Evolutionary conservation across 2,113 vertebrate genomes (phyloP), one percentile per base, ranked within the genome.

Genomic region (Nesospiza acunhae): DNA sequence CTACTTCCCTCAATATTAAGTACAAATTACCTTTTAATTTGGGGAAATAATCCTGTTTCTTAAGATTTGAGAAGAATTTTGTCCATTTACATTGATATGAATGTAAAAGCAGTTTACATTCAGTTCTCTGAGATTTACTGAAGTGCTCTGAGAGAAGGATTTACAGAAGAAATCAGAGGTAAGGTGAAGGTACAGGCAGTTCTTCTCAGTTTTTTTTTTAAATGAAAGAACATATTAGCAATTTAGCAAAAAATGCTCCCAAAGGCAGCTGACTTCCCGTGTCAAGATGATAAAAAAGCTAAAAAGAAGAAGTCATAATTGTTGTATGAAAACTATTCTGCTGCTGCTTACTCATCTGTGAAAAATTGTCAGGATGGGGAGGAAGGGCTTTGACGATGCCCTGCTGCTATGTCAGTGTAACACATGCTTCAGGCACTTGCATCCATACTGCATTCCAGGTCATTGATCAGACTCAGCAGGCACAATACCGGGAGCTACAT

Each of bases 271-370:
- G 84, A 60, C 87, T 94, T 90, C 60, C 74, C 55, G 49, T 94
- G 96, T 97, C 98, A 97, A 87, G 94, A 90, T 77, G 91, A 97
- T 96, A 72, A 93, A 96, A 94, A 72, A 94, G 89, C 96, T 64
- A 84, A 52, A 90, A 97, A 94, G 97, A 96, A 93, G 98, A 97
- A 96, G 94, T 97, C 58, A 26, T 97, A 97, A 96, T 96, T 96
- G 89, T 84, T 89, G 70, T 92, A 95, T 97, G 86, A 87, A 77
- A 98, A 97, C 85, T 94, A 64, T 98, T 97, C 97, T 96, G 97
- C 96, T 96, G 93, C 96, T 98, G 98, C 98, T 98, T 99, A 98
- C 98, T 99, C 98, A 98, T 98, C 98, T 98, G 98, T 98, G 98
- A 98, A 98, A 97, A 98, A 96, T 97, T 33, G 93, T 98, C 98